A percentile compares a stretch with the other conserved stretches of the same genome.
Conservation (phyloP, 2,888 invertebrate species). For the Timema podura region DNA sequence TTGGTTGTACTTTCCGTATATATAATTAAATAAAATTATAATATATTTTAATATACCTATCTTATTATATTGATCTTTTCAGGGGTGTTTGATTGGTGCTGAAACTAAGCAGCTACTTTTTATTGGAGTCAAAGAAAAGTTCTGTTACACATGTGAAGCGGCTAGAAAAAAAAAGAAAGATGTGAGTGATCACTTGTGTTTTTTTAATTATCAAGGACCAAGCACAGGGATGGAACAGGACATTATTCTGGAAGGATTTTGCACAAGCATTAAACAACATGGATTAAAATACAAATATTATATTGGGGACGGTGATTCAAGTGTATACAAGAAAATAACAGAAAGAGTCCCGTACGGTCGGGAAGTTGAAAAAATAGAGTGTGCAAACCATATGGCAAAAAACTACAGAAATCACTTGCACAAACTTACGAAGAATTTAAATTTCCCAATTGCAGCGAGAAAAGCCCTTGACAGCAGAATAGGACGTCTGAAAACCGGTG, state of each 20-base stretch:
- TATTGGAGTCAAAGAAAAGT: neutral
- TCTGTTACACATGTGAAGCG: neutral
- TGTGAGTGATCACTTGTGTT: neutral
- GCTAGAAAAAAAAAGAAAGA: neutral
- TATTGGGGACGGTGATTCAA: neutral
- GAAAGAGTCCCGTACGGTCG: neutral
- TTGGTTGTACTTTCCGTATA: too few species aligned
- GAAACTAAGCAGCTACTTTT: neutral
- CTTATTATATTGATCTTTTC: too few species aligned
- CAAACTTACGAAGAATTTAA: neutral
- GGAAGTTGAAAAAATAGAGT: neutral
- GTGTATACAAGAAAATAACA: neutral
- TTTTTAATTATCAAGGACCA: neutral
- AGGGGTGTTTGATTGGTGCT: too few species aligned
- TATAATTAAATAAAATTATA: too few species aligned
- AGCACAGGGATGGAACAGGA: slow-evolving; percentile 3
- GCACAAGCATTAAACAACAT: neutral
- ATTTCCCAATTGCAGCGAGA: too few species aligned
- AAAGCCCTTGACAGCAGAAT: too few species aligned
- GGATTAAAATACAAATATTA: neutral
- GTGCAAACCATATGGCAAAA: neutral
- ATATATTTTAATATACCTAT: too few species aligned
- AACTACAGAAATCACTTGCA: neutral
- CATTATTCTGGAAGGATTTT: neutral
- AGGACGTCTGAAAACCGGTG: too few species aligned